A percentile compares a stretch with the other conserved stretches of the same genome.
These are phyloP conservation scores for Haliclystus octoradiatus DNA, from an alignment of 30 jellyfish, hydroid and myxozoan species.

Conservation along the genomic window DNA sequence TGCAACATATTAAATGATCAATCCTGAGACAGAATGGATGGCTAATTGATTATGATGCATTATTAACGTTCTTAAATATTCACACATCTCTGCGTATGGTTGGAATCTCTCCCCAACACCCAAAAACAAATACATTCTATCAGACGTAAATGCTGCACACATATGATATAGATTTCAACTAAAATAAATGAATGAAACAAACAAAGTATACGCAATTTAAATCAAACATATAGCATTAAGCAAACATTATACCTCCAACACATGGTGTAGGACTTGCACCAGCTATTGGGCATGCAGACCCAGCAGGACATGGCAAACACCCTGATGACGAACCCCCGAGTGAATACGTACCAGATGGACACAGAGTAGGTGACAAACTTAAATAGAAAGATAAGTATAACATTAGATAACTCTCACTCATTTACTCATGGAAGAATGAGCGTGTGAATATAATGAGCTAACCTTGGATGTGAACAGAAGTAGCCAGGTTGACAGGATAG, in stretches of 20 bases:
- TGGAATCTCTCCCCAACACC: too few relatives aligned
- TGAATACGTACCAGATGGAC: conserved; percentile 81
- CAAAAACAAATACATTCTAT: too few relatives aligned
- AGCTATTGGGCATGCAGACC: conserved; percentile 78
- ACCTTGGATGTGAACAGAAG: conserved; percentile 93
- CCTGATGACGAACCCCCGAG: conserved; percentile 67
- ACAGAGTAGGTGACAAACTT: conserved; percentile 56
- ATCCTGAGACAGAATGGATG: too few relatives aligned
- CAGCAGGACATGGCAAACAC: conserved; percentile 96
- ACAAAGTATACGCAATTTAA: too few relatives aligned
- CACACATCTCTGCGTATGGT: too few relatives aligned
- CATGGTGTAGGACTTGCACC: conserved; percentile 69
- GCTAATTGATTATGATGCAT: too few relatives aligned
- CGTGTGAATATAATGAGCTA: not conserved
- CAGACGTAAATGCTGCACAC: too few relatives aligned
- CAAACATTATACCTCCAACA: conserved; percentile 67
- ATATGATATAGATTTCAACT: too few relatives aligned
- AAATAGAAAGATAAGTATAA: not conserved
- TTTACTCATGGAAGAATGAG: not conserved
- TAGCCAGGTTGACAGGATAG: conserved; percentile 90
- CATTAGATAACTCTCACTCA: not conserved
- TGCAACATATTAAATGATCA: too few relatives aligned
- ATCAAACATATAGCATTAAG: too few relatives aligned
- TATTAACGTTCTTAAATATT: too few relatives aligned
- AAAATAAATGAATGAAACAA: too few relatives aligned